Conservation (phyloP, 2,113 vertebrate genomes). For the Puffinus mauretanicus region DNA sequence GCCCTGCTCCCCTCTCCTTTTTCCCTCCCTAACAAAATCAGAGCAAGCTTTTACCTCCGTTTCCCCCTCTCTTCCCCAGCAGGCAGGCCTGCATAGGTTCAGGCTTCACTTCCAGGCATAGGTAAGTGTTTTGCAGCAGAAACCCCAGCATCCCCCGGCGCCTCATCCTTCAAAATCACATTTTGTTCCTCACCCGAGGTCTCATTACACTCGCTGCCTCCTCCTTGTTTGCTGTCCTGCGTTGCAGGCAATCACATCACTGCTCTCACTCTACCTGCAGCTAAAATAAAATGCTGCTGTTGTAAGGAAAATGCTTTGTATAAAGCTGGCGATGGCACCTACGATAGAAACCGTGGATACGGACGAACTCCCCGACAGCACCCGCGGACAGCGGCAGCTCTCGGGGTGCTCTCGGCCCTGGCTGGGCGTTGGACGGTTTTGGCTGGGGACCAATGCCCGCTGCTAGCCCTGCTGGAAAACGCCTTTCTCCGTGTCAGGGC, state of each 20-base stretch:
- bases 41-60: background rate
- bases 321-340: background rate
- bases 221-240: background rate
- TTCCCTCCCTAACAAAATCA: background rate
- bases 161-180: background rate
- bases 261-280: background rate
- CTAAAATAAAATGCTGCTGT: background rate
- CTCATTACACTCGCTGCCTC: background rate
- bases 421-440: fast-evolving
- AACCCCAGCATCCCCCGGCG: background rate
- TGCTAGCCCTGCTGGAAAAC: background rate
- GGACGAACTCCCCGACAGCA: fast-evolving
- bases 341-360: fast-evolving
- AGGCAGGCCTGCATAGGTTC: background rate
- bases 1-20: background rate
- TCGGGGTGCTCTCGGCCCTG: fast-evolving
- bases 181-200: background rate
- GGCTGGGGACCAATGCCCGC: background rate
- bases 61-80: background rate
- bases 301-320: background rate
- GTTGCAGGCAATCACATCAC: background rate
- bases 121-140: background rate
- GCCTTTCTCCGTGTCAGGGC: background rate
- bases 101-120: background rate
- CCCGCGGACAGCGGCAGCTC: background rate